Base-by-base conservation (phyloP, 2,113 vertebrate species). In the Erythrocebus patas region DNA sequence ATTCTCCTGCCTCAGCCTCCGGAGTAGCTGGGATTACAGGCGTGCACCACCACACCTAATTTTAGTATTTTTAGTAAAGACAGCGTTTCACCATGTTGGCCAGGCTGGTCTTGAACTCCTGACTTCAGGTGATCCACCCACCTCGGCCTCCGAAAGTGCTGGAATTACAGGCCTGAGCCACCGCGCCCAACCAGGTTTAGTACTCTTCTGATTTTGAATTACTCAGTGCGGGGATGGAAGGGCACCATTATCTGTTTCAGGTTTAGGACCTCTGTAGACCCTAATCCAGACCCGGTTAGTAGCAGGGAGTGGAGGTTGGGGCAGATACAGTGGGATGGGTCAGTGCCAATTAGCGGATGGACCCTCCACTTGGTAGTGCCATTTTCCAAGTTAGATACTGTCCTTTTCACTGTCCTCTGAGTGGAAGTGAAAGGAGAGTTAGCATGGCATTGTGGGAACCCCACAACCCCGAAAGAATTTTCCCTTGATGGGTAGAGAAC, bases 321-420 rank as follows among this genome's bases (percentile, higher is more conserved):
- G 35, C 32, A 27, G n/a, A 45, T 3, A 40, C 13, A 0, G 16
- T 4, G n/a, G 80, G 43, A 5, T 1, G 14, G n/a, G 18, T 35
- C 25, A 18, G 16, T 10, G 16, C 45, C 72, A 32, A 1, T 6
- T 8, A 20, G 1, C 2, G 80, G 20, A 8, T 1, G 17, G 13
- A 2, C 6, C 11, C 57, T 59, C 40, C 9, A 12, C 14, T 3
- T 8, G 55, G 27, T 17, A 30, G 48, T 20, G 43, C 25, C 35
- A 6, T 38, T 40, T 18, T 8, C n/a, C 1, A 6, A 22, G 25
- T 30, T 12, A 16, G n/a, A 68, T 13, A 27, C 38, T 20, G 0
- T 1, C 22, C 52, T 72, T 30, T 14, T 50, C 89, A 22, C 38
- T 3, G 45, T 11, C 38, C 55, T 27, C n/a, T 3, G 43, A 61